A percentile compares a stretch with the other conserved stretches of the same genome.
phyloP scores from a whole-genome alignment of 1,140 invertebrate species.

The Coelopa frigida region DNA sequence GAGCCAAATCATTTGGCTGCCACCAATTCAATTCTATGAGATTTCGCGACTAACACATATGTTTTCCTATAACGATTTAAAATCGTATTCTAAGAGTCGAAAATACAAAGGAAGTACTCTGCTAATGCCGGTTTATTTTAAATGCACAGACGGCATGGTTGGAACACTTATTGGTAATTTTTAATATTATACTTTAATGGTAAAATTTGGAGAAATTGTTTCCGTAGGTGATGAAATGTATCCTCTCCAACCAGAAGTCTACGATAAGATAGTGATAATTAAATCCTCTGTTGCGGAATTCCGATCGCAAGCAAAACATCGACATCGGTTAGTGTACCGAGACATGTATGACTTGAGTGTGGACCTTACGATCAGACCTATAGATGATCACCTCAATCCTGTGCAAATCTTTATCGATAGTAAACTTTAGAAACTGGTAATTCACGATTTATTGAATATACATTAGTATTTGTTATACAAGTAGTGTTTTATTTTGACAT shows the following conservation, averaged over 20 bases:
- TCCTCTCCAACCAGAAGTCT: constrained; percentile 22
- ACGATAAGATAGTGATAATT: constrained; percentile 17
- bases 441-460: not conserved
- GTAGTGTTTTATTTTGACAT: not conserved
- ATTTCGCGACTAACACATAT: constrained; percentile 44
- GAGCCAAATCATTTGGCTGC: constrained; percentile 56
- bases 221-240: constrained; percentile 36
- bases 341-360: constrained; percentile 24
- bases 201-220: not conserved
- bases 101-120: constrained; percentile 40
- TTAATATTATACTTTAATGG: not conserved
- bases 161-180: constrained; percentile 36
- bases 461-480: constrained; percentile 5
- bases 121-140: constrained; percentile 45
- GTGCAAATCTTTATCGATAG: constrained; percentile 19
- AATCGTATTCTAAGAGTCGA: constrained; percentile 22
- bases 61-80: constrained; percentile 42
- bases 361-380: constrained; percentile 22
- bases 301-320: constrained; percentile 16
- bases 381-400: constrained; percentile 26
- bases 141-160: constrained; percentile 32
- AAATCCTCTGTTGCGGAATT: constrained; percentile 17
- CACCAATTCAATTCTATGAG: constrained; percentile 49
- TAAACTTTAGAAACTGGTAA: constrained; percentile 2
- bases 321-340: constrained; percentile 31